These are phyloP conservation scores for Danio tinwini DNA, from an alignment of 2,797 vertebrate species.

Conservation along the genomic window DNA sequence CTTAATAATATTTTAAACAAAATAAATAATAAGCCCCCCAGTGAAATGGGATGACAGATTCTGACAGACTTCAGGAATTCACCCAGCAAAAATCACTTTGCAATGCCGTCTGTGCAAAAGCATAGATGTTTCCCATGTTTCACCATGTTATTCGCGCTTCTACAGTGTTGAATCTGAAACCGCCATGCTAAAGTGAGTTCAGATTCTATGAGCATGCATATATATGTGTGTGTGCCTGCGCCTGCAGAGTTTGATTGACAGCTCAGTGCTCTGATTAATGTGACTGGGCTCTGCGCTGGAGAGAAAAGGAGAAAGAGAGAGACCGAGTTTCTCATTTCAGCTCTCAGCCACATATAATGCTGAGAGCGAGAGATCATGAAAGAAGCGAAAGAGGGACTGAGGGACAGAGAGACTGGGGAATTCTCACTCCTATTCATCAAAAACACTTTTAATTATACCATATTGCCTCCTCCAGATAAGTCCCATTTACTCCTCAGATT, in stretches of 20 bases:
- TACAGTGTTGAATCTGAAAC: background rate
- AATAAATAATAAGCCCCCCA: too few species aligned
- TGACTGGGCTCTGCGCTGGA: slow-evolving; percentile 22
- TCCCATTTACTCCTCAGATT: slow-evolving; percentile 57
- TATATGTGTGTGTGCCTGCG: background rate
- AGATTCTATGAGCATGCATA: slow-evolving; percentile 9
- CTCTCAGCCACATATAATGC: slow-evolving; percentile 24
- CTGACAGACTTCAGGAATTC: background rate
- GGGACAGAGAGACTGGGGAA: slow-evolving; percentile 34
- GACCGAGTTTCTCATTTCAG: background rate
- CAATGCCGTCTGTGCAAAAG: background rate
- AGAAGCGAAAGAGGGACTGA: slow-evolving; percentile 29
- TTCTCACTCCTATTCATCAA: slow-evolving; percentile 58
- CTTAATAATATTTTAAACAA: too few species aligned
- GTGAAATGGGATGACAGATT: too few species aligned
- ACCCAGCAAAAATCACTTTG: background rate
- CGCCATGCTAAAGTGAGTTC: slow-evolving; percentile 1
- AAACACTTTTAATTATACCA: slow-evolving; percentile 59
- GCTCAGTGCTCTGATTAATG: slow-evolving; percentile 45
- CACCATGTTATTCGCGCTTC: background rate
- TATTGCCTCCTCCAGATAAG: slow-evolving; percentile 54
- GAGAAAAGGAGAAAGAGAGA: slow-evolving; percentile 18
- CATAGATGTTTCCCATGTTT: slow-evolving; percentile 4
- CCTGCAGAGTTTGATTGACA: slow-evolving; percentile 35
- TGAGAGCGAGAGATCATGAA: slow-evolving; percentile 24